Evolutionary conservation across 2,888 invertebrate genomes (phyloP), one percentile per base, ranked within the genome.

Genomic region (Lochmaea crataegi): DNA sequence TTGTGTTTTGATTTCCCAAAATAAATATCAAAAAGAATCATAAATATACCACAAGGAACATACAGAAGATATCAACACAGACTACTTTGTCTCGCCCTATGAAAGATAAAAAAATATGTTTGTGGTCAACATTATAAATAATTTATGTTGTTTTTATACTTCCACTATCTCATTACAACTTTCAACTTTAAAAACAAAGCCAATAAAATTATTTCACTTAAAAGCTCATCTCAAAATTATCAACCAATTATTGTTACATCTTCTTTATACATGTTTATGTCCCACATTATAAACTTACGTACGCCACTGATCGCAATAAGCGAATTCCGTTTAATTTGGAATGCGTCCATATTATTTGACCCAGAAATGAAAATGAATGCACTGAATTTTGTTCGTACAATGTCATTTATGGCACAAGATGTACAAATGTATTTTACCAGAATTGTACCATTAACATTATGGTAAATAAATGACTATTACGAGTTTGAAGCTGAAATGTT

Each of bases 391-490:
- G 18, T 18, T 10, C 45, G 14, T 45, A 45, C 45, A 14, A 4
- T 45, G 45, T 45, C 18, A 53, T 18, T 53, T 16, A 16, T 53
- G 16, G 10, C 53, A 53, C 48, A 16, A 7, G 18, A 53, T 18
- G 18, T 53, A 18, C 18, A 18, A 53, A 53, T 16, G 4, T 7
- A 16, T 45, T 45, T 45, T 45, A 45, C 11, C 10, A 48, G 32
- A 57, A 48, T 53, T 16, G 41, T 22, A 45, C 14, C 14, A 45
- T 14, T 45, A 45, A 45, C 4, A 45, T 64, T 64, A 42, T 69
- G 65, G 51, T 71, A 74, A 77, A 77, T 77, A 74, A 77, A 77
- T 77, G 75, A 72, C 76, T 77, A 77, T 77, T 77, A 75, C 76
- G 58, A 26, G 38, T 56, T 61, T 41, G 2, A 22, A 18, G 32